Evolutionary conservation across 2,113 vertebrate species (phyloP).

Genomic region (Sakesphorus luctuosus): DNA sequence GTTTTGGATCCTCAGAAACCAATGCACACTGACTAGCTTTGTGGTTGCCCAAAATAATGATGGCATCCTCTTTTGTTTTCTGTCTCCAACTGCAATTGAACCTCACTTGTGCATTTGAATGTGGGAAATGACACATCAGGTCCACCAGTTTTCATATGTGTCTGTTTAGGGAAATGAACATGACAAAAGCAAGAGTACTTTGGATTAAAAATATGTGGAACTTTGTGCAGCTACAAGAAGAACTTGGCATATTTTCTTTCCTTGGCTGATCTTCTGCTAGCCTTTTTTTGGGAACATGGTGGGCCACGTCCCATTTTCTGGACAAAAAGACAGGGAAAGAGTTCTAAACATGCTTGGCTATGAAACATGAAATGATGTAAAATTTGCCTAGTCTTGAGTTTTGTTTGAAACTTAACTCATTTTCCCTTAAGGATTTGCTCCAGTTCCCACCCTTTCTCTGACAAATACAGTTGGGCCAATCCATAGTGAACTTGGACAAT

Average conservation of each 20-base stretch:
- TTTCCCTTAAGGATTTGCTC: neutral
- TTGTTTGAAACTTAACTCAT: slow-evolving; percentile 1
- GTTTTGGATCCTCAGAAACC: neutral
- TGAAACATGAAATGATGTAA: neutral
- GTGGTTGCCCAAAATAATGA: neutral
- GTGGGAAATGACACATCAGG: accelerated
- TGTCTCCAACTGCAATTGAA: neutral
- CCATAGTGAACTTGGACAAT: neutral
- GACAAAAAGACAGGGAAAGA: neutral
- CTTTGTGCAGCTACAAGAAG: neutral
- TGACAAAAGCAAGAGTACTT: neutral
- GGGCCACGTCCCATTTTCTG: neutral
- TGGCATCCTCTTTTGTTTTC: neutral
- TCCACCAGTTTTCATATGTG: neutral
- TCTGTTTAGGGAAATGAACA: neutral
- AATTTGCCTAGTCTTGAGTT: neutral
- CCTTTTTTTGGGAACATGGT: neutral
- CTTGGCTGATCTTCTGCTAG: neutral
- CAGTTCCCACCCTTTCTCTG: slow-evolving; percentile 2
- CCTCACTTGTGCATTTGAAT: neutral
- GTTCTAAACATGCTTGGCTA: slow-evolving; percentile 2
- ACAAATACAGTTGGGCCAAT: neutral
- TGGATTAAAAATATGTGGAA: neutral
- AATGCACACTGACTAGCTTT: neutral
- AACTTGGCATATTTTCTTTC: neutral